These are phyloP conservation scores for Hydrozoanthus gracilis DNA, from an alignment of 92 coral and sea anemone species.

Conservation along the genomic window DNA sequence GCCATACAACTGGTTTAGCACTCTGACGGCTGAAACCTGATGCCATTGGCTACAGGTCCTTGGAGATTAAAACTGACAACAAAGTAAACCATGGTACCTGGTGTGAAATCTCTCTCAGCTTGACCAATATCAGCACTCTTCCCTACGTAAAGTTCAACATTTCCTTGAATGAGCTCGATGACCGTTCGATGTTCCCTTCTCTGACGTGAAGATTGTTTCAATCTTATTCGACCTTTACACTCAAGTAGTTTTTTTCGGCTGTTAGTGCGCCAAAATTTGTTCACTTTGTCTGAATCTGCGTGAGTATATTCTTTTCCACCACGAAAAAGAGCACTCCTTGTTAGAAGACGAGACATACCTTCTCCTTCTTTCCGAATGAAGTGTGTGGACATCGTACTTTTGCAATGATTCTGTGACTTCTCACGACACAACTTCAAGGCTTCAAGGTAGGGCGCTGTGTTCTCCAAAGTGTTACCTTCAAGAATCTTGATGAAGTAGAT, in stretches of 20 bases:
- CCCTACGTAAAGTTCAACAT: constrained; percentile 83
- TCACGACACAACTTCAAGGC: constrained; percentile 63
- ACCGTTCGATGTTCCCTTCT: constrained; percentile 52
- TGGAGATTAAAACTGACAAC: constrained; percentile 85
- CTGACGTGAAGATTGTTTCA: constrained; percentile 47
- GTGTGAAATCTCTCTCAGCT: constrained; percentile 69
- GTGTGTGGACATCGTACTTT: constrained; percentile 62
- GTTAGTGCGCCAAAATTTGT: constrained; percentile 59
- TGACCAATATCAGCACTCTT: constrained; percentile 84
- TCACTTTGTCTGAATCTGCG: constrained; percentile 51
- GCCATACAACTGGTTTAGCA: background rate
- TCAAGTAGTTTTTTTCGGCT: constrained; percentile 79
- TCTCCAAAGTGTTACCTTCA: constrained; percentile 66
- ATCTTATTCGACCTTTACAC: constrained; percentile 78
- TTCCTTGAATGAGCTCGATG: constrained; percentile 83
- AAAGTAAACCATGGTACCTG: constrained; percentile 82
- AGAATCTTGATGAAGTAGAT: constrained; percentile 74
- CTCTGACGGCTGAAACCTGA: constrained; percentile 69
- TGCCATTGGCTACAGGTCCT: constrained; percentile 90
- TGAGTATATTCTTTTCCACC: constrained; percentile 70
- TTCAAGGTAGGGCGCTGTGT: constrained; percentile 45
- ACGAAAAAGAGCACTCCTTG: constrained; percentile 61
- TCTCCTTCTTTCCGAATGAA: constrained; percentile 72
- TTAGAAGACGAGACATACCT: constrained; percentile 83
- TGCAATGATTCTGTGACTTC: constrained; percentile 77